Evolutionary conservation across 2,113 vertebrate genomes (phyloP), one percentile per base, ranked within the genome.

Genomic region (Oreochromis niloticus): DNA sequence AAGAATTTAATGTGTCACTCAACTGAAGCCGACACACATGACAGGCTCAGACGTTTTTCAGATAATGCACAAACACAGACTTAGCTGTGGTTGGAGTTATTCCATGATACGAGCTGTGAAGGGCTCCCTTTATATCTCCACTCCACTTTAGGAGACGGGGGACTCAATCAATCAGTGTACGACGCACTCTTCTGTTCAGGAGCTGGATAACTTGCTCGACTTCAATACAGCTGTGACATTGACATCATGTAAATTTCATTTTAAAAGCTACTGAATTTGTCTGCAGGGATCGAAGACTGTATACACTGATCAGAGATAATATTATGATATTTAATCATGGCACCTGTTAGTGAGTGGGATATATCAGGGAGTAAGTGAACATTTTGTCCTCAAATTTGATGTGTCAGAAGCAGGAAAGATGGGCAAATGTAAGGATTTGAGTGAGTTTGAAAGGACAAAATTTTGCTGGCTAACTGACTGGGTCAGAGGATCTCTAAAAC

Each of bases 171-270:
- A 5, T n/a, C 41, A 22, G 41, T 63, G 36, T 30, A 30, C 41
- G 17, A 30, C 41, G 1, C 41, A n/a, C 34, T 61, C 16, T 61
- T 61, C 39, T 63, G 41, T 48, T 63, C 6, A 55, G 12, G 39
- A 16, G 71, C 41, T 3, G 6, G 24, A 75, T 17, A 75, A 48
- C 2, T 19, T 1, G 0, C 24, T 75, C 0, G 0, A 50, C 0
- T 75, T 32, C 30, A 50, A 75, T 50, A 48, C 9, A 75, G 68
- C 22, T 27, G 68, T 2, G 0, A 73, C 0, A 13, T 16, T 16
- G 22, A 27, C 22, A 11, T 71, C 39, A n/a, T 19, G 43, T 50
- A 75, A 75, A 75, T 50, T 50, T 32, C 43, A 75, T 75, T 48
- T 75, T 75, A 30, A 75, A 30, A 66, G 71, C 16, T 50, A 19